Evolutionary conservation across 2,797 vertebrate species (phyloP), one percentile per base, ranked within the genome.

Genomic region (Pyrocephalus nanus): DNA sequence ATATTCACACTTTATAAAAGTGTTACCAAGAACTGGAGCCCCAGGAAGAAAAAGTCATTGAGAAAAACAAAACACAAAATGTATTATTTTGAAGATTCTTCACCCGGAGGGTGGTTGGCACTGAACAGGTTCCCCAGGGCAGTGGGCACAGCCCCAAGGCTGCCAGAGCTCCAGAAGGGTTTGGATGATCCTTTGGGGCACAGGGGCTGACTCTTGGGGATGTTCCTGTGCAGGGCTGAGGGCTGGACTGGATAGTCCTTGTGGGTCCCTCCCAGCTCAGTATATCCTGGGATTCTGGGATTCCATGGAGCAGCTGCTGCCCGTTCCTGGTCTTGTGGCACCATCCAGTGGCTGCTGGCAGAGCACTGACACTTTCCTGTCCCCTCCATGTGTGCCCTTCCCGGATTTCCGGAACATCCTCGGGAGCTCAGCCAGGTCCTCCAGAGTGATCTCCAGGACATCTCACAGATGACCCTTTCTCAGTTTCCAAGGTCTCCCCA

Each of bases 341-440:
- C 97, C 97, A 95, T 93, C 97, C 91, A 96, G 97, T 89, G 97
- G 96, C 69, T 81, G 90, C 77, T 60, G 86, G 40, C 58, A 54
- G 88, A 90, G 61, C 20, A 4, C 8, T 65, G 70, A 1, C 86
- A 12, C 67, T 8, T 67, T 57, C 21, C 29, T 16, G 32, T 12
- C 61, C 58, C 67, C 58, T 5, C 26, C 57, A 0, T 0, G 25
- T 4, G 58, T 23, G 45, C 23, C 67, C 43, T 43, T 20, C 53
- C 58, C 19, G 23, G n/a, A 29, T 3, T 43, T 30, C 62, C 7
- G 7, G 30, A 65, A 30, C 60, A 61, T 15, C 18, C 55, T 26
- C 7, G 19, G 30, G 7, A 18, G 12, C 23, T 58, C 15, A 26
- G 57, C 34, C 27, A 18, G 38, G 18, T 62, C 38, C 38, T 42